Conservation (phyloP, 2,113 vertebrate species). For the Zootoca vivipara region DNA sequence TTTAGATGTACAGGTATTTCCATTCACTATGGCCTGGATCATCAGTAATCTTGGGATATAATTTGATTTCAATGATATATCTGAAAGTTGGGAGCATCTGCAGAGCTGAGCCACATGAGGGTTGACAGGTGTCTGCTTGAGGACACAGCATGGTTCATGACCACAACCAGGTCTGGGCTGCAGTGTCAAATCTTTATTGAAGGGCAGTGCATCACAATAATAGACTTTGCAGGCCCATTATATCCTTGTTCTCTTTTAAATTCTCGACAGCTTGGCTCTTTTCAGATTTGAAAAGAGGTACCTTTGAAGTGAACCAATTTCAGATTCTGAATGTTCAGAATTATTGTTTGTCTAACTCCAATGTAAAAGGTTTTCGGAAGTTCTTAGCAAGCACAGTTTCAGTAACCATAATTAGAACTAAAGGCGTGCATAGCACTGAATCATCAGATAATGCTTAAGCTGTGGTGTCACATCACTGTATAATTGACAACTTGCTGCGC, state of each 20-base stretch:
- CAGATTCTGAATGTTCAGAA: background rate
- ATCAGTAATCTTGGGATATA: background rate
- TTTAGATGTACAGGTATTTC: too few relatives aligned
- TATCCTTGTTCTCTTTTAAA: background rate
- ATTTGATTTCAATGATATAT: background rate
- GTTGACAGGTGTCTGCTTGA: background rate
- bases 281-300: background rate
- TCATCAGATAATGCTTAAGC: slow-evolving; percentile 37
- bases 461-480: slow-evolving; percentile 46
- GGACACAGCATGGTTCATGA: background rate
- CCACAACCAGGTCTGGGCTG: background rate
- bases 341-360: background rate
- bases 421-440: background rate
- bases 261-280: background rate
- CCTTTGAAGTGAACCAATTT: background rate
- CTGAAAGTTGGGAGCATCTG: background rate
- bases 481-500: slow-evolving; percentile 22
- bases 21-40: too few relatives aligned
- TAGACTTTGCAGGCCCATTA: background rate
- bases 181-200: background rate
- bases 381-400: background rate
- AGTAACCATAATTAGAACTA: background rate
- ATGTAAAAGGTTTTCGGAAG: background rate
- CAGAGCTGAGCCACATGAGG: background rate
- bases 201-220: background rate